Conservation (phyloP, 2,113 vertebrate genomes). For the Smithornis capensis region DNA sequence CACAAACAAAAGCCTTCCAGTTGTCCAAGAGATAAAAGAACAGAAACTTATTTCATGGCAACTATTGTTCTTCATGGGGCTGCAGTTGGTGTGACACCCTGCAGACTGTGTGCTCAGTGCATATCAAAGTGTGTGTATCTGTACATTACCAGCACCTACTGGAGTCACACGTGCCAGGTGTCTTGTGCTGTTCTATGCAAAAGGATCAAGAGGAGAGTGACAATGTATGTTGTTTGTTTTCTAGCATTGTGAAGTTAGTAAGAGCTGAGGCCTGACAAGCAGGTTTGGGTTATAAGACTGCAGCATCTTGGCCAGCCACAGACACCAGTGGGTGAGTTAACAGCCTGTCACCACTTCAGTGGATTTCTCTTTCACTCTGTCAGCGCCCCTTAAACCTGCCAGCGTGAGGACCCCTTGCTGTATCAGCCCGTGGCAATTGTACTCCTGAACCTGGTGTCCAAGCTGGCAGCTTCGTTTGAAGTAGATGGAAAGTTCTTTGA, state of each 20-base stretch:
- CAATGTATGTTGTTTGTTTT: neutral
- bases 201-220: neutral
- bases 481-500: neutral
- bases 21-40: neutral
- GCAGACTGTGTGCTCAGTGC: neutral
- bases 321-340: neutral
- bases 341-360: neutral
- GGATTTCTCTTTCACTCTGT: neutral
- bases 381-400: neutral
- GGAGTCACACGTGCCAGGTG: neutral
- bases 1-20: neutral
- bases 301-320: neutral
- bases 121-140: neutral
- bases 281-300: neutral
- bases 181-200: neutral
- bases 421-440: neutral
- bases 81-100: neutral
- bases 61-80: neutral
- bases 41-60: neutral
- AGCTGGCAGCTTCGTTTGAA: neutral
- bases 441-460: neutral
- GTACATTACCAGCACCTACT: neutral
- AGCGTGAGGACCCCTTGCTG: neutral
- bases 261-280: neutral
- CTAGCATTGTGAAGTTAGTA: neutral